A percentile compares a stretch with the other conserved stretches of the same genome.
These are phyloP conservation scores for Lycaon pictus DNA, from an alignment of 2,113 vertebrate genomes.

Conservation along the genomic window DNA sequence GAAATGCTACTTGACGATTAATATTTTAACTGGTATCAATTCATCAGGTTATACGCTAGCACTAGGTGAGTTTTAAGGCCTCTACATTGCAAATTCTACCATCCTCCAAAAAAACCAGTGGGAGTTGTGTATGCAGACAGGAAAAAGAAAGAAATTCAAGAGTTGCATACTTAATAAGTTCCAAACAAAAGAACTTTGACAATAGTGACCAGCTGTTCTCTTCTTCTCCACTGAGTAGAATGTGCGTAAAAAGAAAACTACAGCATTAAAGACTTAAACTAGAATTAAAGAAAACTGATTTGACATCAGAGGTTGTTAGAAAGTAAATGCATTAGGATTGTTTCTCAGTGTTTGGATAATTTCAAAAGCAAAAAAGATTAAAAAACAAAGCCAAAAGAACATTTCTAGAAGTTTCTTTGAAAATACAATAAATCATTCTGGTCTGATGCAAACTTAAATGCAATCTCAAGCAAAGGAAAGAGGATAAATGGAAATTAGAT, in stretches of 20 bases:
- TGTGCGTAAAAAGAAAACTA: constrained; percentile 37
- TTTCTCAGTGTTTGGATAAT: constrained; percentile 27
- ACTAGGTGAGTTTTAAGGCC: background rate
- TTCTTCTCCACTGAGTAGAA: constrained; percentile 55
- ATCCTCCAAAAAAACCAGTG: background rate
- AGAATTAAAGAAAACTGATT: constrained; percentile 56
- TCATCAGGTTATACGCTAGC: background rate
- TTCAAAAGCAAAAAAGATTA: constrained; percentile 34
- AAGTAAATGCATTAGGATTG: background rate
- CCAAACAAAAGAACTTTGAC: constrained; percentile 69
- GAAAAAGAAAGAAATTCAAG: constrained; percentile 20
- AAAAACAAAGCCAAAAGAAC: constrained; percentile 16
- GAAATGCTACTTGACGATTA: background rate
- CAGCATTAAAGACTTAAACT: constrained; percentile 52
- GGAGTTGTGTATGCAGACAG: background rate
- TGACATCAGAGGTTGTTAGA: constrained; percentile 31
- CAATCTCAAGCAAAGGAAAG: background rate
- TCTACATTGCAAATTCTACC: constrained; percentile 8
- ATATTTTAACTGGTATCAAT: constrained; percentile 7
- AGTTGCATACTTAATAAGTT: constrained; percentile 56
- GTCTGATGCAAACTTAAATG: background rate
- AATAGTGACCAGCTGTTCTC: constrained; percentile 66
- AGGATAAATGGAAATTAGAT: background rate
- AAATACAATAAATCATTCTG: constrained; percentile 51
- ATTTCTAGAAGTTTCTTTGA: constrained; percentile 32